Evolutionary conservation across 2,113 vertebrate species (phyloP).

Genomic region (Laticauda laticaudata): DNA sequence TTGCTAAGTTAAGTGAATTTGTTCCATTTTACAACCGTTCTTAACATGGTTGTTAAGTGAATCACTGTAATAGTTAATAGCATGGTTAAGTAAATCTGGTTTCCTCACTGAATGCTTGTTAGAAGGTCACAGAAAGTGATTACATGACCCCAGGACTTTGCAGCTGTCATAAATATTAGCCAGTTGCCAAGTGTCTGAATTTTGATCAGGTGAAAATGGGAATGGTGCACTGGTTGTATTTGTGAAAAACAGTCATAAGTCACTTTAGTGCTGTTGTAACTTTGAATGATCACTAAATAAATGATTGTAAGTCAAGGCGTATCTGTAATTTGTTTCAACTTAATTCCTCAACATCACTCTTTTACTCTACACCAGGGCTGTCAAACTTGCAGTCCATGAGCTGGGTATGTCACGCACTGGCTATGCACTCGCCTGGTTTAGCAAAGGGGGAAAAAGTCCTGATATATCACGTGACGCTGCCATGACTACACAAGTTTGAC

Average conservation of each 20-base stretch:
- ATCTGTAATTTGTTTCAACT: neutral
- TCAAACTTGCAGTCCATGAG: too few relatives aligned
- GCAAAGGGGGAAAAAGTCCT: too few relatives aligned
- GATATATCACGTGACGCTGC: too few relatives aligned
- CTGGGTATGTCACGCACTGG: too few relatives aligned
- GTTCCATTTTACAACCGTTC: neutral
- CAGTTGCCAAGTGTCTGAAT: neutral
- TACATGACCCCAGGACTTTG: neutral
- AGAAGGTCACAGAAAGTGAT: neutral
- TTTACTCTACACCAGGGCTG: neutral
- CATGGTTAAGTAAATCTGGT: neutral
- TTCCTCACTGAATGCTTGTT: neutral
- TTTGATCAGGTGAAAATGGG: neutral
- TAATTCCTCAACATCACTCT: neutral
- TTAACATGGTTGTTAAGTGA: neutral
- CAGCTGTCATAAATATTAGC: neutral
- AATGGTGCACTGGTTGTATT: neutral
- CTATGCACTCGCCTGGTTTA: too few relatives aligned
- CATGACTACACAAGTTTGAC: too few relatives aligned
- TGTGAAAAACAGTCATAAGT: neutral
- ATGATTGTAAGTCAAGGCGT: neutral
- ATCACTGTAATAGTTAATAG: neutral
- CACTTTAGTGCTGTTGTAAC: neutral
- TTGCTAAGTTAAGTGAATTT: neutral
- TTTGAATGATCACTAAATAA: neutral